Percentiles rank a stretch among this genome's conserved stretches.
Conservation (phyloP, 2,797 vertebrate genomes). For the Aplochiton taeniatus region DNA sequence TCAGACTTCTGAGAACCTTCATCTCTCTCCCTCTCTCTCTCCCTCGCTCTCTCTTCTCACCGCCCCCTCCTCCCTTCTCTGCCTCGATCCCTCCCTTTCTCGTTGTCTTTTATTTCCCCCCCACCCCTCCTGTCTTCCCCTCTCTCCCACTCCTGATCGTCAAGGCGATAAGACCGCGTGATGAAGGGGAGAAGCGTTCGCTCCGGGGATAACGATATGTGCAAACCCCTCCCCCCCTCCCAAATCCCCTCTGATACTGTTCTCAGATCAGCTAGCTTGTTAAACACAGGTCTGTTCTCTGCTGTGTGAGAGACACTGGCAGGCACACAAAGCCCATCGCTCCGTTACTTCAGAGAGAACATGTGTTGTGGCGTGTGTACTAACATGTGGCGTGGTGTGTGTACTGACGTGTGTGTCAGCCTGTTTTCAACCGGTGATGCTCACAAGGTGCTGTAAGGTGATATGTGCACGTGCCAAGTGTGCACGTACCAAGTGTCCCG, state of each 20-base stretch:
- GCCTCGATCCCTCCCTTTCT: background rate
- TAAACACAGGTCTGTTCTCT: conserved; percentile 33
- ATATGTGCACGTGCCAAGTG: background rate
- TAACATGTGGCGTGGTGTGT: background rate
- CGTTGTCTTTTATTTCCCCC: conserved; percentile 28
- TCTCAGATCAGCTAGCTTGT: conserved; percentile 64
- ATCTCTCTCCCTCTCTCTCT: background rate
- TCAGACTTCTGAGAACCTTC: conserved; percentile 61
- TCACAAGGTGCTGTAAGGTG: conserved; percentile 5
- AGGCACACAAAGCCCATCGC: conserved; percentile 27
- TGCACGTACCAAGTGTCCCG: background rate
- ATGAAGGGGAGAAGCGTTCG: conserved; percentile 34
- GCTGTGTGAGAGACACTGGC: conserved; percentile 13
- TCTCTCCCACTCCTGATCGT: conserved; percentile 39
- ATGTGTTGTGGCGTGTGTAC: background rate
- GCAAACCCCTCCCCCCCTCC: conserved; percentile 9
- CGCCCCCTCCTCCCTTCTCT: conserved; percentile 31
- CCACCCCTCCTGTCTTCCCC: conserved; percentile 15
- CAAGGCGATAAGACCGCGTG: conserved; percentile 38
- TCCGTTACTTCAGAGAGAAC: conserved; percentile 13
- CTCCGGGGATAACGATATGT: conserved; percentile 42
- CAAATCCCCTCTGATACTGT: conserved; percentile 42
- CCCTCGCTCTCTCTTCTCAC: conserved; percentile 15
- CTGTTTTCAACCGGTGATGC: background rate
- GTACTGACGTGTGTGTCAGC: conserved; percentile 1